Evolutionary conservation across 2,797 vertebrate genomes (phyloP), one percentile per base, ranked within the genome.

Genomic region (Nyctalus aviator): DNA sequence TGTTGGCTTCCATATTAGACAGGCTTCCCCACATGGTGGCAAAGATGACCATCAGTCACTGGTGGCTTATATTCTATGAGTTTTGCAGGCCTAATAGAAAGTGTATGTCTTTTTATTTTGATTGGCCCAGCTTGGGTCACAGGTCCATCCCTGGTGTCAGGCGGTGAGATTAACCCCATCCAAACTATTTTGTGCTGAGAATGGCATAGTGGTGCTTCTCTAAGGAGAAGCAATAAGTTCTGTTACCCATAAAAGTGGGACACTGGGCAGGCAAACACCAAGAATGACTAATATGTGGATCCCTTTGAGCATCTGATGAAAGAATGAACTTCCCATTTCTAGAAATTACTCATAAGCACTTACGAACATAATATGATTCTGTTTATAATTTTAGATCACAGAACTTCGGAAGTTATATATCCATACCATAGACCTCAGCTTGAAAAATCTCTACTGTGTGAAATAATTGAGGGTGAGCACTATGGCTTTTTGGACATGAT

Each of bases 1-100:
- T 76, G 21, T 46, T 85, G 75, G 18, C 25, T 95, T 84, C 46
- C 89, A 87, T 46, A 48, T 92, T 15, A 77, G 41, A 20, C 21
- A 75, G 64, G 8, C 32, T 93, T 87, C 46, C 23, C n/a, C 37
- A 32, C 8, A 1, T 50, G 17, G 68, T 62, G 44, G 72, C 84
- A 91, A 41, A 73, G 55, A 86, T 87, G 53, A 50, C 35, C 2
- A 1, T 76, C n/a, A 64, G 37, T n/a, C 57, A 8, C 27, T 83
- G 69, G n/a, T 76, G 37, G 57, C 57, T 88, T 62, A 41, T 71
- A 37, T 84, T 94, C 46, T 73, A 8, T 25, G 59, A 64, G 5
- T 32, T 92, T 76, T 77, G 41, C 35, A 82, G 41, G 8, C 32
- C 11, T 4, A 13, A 53, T 83, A 81, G 46, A 84, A 88, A 78